Conservation (phyloP, 2,888 invertebrate genomes). For the Synergus laeviventris region DNA sequence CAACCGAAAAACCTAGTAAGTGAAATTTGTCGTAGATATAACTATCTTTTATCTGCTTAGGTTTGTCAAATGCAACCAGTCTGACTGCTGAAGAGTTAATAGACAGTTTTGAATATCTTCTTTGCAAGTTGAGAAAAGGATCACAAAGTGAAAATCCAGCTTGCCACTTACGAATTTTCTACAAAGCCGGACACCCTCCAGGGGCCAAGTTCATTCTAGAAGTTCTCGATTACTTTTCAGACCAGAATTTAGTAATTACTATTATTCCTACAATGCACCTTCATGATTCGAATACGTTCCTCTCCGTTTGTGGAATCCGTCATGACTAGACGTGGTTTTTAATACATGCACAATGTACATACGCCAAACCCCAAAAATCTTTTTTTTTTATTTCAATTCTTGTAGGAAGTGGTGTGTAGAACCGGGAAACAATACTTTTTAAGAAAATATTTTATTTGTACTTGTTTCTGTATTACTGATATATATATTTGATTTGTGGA, state of each 20-base stretch:
- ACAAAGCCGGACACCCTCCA: constrained; percentile 81
- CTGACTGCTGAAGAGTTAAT: constrained; percentile 77
- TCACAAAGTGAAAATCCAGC: constrained; percentile 78
- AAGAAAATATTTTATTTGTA: neutral
- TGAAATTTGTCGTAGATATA: neutral
- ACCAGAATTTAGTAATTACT: constrained; percentile 81
- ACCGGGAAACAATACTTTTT: neutral
- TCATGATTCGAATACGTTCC: constrained; percentile 88
- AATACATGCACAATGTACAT: neutral
- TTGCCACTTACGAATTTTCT: constrained; percentile 87
- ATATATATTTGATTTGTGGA: no score
- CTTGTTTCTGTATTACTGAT: neutral
- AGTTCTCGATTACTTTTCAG: constrained; percentile 70
- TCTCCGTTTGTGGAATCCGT: constrained; percentile 89
- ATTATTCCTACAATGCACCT: constrained; percentile 88
- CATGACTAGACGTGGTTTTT: constrained; percentile 79
- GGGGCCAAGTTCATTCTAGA: constrained; percentile 74
- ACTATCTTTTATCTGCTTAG: constrained; percentile 55
- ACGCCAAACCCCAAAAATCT: neutral
- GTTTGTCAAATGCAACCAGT: constrained; percentile 73
- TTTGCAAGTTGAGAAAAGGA: constrained; percentile 79
- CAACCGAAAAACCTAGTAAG: neutral
- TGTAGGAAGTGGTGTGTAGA: neutral
- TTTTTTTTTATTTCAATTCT: neutral
- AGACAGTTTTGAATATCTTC: constrained; percentile 79